Conservation (phyloP, 2,888 invertebrate species). For the Leptogaster cylindrica region DNA sequence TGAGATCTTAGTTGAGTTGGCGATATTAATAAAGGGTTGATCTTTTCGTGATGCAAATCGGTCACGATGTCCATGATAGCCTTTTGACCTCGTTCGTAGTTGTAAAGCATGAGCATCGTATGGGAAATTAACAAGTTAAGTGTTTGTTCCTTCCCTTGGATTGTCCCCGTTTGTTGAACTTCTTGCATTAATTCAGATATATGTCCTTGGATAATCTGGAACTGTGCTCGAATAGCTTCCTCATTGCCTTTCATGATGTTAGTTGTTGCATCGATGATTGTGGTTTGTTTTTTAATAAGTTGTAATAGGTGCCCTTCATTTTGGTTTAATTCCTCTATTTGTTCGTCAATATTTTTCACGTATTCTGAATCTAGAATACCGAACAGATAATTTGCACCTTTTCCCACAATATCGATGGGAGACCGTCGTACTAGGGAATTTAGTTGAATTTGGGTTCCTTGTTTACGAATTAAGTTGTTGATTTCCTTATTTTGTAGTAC, state of each 20-base stretch:
- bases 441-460: too few relatives aligned
- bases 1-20: not conserved
- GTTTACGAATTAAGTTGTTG: too few relatives aligned
- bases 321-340: not conserved
- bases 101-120: not conserved
- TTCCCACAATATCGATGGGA: too few relatives aligned
- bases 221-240: not conserved
- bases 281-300: not conserved
- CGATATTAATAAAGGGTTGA: not conserved
- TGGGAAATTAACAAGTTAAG: not conserved
- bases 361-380: not conserved
- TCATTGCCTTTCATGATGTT: not conserved
- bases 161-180: not conserved
- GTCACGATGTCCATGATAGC: not conserved
- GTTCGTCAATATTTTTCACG: not conserved
- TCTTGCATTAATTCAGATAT: not conserved
- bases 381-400: not conserved
- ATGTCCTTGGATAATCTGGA: not conserved
- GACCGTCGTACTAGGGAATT: too few relatives aligned
- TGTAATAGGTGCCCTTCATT: not conserved
- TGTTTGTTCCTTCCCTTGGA: not conserved
- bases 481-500: too few relatives aligned
- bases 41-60: not conserved
- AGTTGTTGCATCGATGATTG: not conserved
- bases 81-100: not conserved